Evolutionary conservation across 1,140 invertebrate genomes (phyloP), one percentile per base, ranked within the genome.

Genomic region (Macrostomum lignano): DNA sequence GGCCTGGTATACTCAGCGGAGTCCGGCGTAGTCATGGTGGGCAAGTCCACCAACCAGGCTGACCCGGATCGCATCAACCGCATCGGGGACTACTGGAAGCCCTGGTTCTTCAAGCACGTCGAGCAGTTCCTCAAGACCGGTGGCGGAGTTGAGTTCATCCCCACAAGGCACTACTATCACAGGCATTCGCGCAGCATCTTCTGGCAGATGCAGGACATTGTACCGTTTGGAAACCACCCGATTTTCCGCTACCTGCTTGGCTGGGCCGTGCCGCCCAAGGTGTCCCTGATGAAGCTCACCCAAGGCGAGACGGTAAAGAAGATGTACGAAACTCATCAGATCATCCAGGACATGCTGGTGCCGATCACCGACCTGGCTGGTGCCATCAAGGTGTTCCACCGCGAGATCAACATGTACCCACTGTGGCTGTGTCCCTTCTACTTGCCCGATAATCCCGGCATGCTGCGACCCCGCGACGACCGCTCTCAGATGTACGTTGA

Each of bases 321-420:
- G 40, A 52, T 78, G 30, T 77, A 77, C 46, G 71, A 77, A 43
- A 64, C 68, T 36, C 64, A 69, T 35, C 73, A 77, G 47, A 63
- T 76, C n/a, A 67, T 76, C 31, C 73, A 77, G 48, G 74, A 79
- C 45, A 73, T 78, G 69, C 56, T 79, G 28, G 61, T 79, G 2
- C 74, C 74, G 0, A 53, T 74, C 13, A 52, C 60, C 10, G 51
- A 49, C 2, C 44, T 77, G 6, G 60, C 66, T 40, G 54, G 67
- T 2, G 60, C 68, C 11, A 51, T 78, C 1, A 36, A 62, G 11
- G 48, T 65, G n/a, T 34, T 23, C 14, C n/a, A 13, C 11, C 30
- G 40, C 3, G 32, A 31, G 38, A 42, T 36, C 15, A 38, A 73
- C 69, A 65, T 77, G 17, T 78, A 75, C 49, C 74, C 74, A 0